Conservation (phyloP, 2,113 vertebrate genomes). For the Albula goreensis region DNA sequence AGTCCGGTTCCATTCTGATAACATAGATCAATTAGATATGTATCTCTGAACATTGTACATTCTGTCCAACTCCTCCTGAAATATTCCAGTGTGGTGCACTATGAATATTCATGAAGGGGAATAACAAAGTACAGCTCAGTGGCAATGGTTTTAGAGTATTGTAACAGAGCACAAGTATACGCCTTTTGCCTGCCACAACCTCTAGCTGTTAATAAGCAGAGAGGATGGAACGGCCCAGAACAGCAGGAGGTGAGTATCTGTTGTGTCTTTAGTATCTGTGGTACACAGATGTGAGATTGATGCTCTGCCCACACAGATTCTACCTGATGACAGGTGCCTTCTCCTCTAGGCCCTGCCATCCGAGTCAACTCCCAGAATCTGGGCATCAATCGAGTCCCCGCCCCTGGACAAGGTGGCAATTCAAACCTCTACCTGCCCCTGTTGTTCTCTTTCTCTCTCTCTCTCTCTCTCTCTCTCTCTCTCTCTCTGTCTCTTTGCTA, state of each 20-base stretch:
- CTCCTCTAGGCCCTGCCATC: conserved; percentile 70
- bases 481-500: neutral
- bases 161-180: neutral
- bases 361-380: conserved; percentile 63
- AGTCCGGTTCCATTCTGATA: neutral
- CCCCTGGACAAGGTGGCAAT: conserved; percentile 71
- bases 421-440: conserved; percentile 19
- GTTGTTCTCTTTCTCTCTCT: conserved; percentile 18
- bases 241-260: neutral
- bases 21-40: neutral
- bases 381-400: conserved; percentile 67
- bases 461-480: neutral
- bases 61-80: neutral
- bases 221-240: neutral
- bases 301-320: conserved; percentile 37
- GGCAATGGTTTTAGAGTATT: neutral
- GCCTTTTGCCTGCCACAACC: neutral
- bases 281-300: conserved; percentile 4
- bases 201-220: neutral
- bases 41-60: neutral
- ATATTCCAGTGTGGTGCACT: neutral
- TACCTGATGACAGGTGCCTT: conserved; percentile 16
- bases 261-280: neutral
- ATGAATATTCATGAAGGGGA: neutral
- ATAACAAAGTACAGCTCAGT: neutral